These are phyloP conservation scores for Cerceris ruficornis DNA, from an alignment of 2,888 invertebrate genomes.

Conservation along the genomic window DNA sequence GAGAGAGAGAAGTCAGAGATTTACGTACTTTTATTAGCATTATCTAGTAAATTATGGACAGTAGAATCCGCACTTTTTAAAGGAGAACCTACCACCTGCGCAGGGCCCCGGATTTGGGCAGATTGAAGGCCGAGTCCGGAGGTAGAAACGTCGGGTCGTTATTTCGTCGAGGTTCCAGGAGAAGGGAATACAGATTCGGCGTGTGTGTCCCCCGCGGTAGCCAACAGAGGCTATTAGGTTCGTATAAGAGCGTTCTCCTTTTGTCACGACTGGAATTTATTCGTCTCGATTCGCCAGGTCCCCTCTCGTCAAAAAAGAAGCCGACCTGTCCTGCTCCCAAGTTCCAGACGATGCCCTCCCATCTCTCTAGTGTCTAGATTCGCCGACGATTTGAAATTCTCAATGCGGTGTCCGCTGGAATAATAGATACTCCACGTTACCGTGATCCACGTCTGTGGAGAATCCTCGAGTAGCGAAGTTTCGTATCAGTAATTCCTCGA, in stretches of 20 bases:
- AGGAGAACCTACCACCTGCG: conserved; percentile 54
- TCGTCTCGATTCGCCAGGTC: conserved; percentile 65
- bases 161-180: conserved; percentile 65
- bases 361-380: conserved; percentile 47
- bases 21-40: conserved; percentile 33
- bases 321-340: conserved; percentile 60
- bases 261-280: conserved; percentile 69
- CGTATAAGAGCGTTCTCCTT: conserved; percentile 69
- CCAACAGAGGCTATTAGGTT: conserved; percentile 67
- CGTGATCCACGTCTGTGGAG: conserved; percentile 14
- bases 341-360: conserved; percentile 52
- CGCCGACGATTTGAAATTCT: conserved; percentile 62
- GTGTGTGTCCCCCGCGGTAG: conserved; percentile 58
- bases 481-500: no score
- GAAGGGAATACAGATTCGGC: conserved; percentile 61
- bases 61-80: conserved; percentile 30
- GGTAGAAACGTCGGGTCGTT: conserved; percentile 58
- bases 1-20: neutral
- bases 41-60: conserved; percentile 46
- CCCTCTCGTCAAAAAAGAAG: conserved; percentile 69
- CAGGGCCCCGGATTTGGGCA: conserved; percentile 45
- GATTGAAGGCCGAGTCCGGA: conserved; percentile 57
- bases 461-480: neutral
- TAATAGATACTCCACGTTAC: conserved; percentile 29
- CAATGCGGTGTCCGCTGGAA: conserved; percentile 41